phyloP scores from a whole-genome alignment of 64 coral and sea anemone species.

The Stichodactyla helianthus region DNA sequence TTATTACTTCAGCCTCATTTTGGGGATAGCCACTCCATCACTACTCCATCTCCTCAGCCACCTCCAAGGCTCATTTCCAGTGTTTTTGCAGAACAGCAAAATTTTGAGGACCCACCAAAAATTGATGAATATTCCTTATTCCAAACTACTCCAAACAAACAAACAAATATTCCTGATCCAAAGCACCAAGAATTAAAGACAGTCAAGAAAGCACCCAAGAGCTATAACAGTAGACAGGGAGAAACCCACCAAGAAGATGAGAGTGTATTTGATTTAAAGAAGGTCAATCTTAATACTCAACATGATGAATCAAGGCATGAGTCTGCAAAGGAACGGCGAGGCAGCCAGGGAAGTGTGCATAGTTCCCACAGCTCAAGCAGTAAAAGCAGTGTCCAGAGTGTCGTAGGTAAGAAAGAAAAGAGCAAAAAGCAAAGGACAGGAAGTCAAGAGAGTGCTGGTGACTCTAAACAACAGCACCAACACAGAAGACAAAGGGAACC shows the following conservation, averaged over 20 bases:
- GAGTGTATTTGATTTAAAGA: constrained; percentile 54
- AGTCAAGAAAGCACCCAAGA: constrained; percentile 3
- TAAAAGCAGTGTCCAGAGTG: constrained; percentile 65
- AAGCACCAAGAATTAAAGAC: neutral
- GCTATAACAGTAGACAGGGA: neutral
- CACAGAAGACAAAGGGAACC: constrained; percentile 9
- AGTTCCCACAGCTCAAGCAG: constrained; percentile 63
- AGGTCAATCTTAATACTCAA: constrained; percentile 63
- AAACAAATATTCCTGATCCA: neutral
- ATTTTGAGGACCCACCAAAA: neutral
- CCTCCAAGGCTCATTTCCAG: constrained; percentile 33
- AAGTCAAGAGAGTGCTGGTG: constrained; percentile 9
- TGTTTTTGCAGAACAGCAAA: neutral
- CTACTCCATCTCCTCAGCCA: constrained; percentile 58
- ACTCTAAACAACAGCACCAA: neutral
- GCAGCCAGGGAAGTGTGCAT: constrained; percentile 57
- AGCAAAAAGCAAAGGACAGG: neutral
- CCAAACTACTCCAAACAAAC: constrained; percentile 4
- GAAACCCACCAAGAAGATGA: neutral
- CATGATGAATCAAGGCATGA: constrained; percentile 23
- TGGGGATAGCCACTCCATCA: constrained; percentile 61
- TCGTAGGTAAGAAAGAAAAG: constrained; percentile 54
- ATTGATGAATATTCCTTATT: constrained; percentile 20
- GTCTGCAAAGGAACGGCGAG: constrained; percentile 51
- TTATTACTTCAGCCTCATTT: constrained; percentile 73